Conservation (phyloP, 2,888 invertebrate genomes). For the Ferrisia virgata region DNA sequence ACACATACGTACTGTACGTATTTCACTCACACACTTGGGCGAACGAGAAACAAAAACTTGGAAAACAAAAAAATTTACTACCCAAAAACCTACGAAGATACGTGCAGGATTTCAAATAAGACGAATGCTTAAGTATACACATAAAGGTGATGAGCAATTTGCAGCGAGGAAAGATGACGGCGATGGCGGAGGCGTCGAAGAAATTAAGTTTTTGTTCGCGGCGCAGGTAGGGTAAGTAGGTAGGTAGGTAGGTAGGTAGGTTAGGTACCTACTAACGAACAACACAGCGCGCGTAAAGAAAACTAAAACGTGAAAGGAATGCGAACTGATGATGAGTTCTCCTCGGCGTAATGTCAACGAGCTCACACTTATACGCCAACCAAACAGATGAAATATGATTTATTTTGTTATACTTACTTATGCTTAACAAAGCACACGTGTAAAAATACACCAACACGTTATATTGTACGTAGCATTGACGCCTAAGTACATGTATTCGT, state of each 20-base stretch:
- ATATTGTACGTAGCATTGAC: no score
- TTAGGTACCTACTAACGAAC: background rate
- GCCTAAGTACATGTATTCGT: background rate
- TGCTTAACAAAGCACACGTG: slow-evolving; percentile 23
- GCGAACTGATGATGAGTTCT: background rate
- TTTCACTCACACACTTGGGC: no score
- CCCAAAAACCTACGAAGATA: no score
- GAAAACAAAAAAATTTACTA: no score
- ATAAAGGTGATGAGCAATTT: background rate
- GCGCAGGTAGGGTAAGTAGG: no score
- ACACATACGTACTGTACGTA: no score
- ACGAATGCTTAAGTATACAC: slow-evolving; percentile 6
- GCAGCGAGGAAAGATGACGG: background rate
- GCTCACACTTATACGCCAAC: background rate
- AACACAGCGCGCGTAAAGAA: background rate
- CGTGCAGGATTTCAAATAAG: background rate
- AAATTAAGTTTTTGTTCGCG: slow-evolving; percentile 6
- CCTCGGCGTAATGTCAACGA: background rate
- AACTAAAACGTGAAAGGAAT: background rate
- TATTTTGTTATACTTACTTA: background rate
- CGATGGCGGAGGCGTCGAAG: background rate
- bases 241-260: no score
- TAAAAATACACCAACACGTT: background rate
- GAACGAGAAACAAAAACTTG: background rate
- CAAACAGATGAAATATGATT: slow-evolving; percentile 1